A percentile compares a stretch with the other conserved stretches of the same genome.
Evolutionary conservation across 92 coral and sea anemone genomes (phyloP).

Genomic region (Porites rus): DNA sequence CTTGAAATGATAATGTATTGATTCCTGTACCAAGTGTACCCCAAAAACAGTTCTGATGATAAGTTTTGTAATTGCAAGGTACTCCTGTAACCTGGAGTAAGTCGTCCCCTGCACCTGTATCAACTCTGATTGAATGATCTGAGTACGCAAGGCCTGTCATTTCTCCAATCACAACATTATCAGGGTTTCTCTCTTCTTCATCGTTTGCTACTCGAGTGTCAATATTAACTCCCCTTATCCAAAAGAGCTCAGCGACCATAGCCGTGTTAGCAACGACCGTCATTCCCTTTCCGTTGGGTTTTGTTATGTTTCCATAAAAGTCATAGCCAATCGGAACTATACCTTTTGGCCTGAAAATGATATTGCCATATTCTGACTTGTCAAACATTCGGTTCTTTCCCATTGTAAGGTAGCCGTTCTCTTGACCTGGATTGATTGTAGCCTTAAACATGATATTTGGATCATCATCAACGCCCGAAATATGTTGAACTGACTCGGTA

Average conservation of each 20-base stretch:
- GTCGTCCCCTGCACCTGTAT: slow-evolving; percentile 22
- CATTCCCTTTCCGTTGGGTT: slow-evolving; percentile 23
- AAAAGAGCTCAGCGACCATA: slow-evolving; percentile 18
- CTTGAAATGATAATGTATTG: background rate
- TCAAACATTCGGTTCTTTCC: slow-evolving; percentile 19
- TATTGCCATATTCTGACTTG: slow-evolving; percentile 18
- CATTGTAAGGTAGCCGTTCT: slow-evolving; percentile 17
- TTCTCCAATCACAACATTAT: slow-evolving; percentile 29
- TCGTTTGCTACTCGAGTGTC: slow-evolving; percentile 22
- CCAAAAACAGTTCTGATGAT: background rate
- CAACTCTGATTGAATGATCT: slow-evolving; percentile 10
- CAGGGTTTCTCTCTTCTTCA: slow-evolving; percentile 8
- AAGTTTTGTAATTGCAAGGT: background rate
- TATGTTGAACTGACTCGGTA: too few species aligned
- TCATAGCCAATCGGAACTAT: slow-evolving; percentile 4
- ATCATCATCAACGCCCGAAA: too few species aligned
- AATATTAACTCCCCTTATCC: slow-evolving; percentile 31
- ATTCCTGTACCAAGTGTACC: background rate
- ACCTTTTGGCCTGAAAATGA: slow-evolving; percentile 17
- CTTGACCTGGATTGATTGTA: background rate
- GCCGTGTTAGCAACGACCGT: slow-evolving; percentile 7
- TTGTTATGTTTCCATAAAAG: background rate
- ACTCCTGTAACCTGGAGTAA: slow-evolving; percentile 15
- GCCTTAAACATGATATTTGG: background rate
- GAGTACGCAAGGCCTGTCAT: slow-evolving; percentile 13